Evolutionary conservation across 2,797 vertebrate genomes (phyloP), one percentile per base, ranked within the genome.

Genomic region (Sardinella longiceps): DNA sequence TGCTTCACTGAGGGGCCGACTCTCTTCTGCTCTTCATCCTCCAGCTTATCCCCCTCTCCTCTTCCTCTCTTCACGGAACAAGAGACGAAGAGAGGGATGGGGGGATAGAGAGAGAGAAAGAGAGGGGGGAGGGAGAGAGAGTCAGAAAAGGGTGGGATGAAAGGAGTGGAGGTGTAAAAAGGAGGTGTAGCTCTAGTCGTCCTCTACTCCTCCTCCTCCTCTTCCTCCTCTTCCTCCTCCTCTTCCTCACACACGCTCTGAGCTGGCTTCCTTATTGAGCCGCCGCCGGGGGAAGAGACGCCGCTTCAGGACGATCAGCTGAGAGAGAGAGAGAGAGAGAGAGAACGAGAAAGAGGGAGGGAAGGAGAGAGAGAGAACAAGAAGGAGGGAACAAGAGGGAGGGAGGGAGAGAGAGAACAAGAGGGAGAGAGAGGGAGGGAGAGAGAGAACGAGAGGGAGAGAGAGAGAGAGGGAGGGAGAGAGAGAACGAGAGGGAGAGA

Each of bases 281-380:
- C 97, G 94, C 90, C 97, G 96, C n/a, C 98, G 95, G 88, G 98
- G 98, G 91, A 98, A 98, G 92, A 99, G 89, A 90, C 97, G 97
- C 45, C 97, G 91, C 93, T 99, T 99, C 83, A 99, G 93, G 88
- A 96, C 94, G 90, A 99, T 97, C 88, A 99, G 93, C 98, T 99
- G 93, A 87, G 80, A 25, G 83, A 43, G 33, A 37, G 25, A 18
- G 37, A 81, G 46, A 51, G 11, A 70, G 25, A 77, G 46, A 51
- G 53, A 50, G 15, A 20, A 39, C 77, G 3, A 25, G 30, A 56
- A 1, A 7, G 10, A 63, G 60, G 25, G 25, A 28, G 25, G 9
- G 25, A 63, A 6, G 30, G 2, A 63, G 60, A 30, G 25, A 30
- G 11, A 30, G 25, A 58, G 33, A 53, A 33, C 63, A 60, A 50